Base-by-base conservation (phyloP, 2,888 invertebrate species). In the Drosophila dives region DNA sequence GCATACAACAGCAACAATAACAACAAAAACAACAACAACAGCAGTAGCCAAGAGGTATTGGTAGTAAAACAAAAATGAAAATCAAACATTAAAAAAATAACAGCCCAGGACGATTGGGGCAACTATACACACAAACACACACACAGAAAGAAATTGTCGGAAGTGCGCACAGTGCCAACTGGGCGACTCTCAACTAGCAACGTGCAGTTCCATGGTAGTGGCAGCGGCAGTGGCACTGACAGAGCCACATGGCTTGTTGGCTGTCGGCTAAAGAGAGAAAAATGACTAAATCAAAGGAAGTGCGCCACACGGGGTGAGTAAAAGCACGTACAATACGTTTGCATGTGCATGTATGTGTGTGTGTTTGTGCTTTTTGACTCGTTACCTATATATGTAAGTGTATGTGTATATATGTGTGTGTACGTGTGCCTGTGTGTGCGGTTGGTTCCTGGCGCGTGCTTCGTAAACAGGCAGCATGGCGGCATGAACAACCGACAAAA, bases 271-370 rank as follows among this genome's bases (percentile, higher is more conserved):
- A 84, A 89, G 88, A 90, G 90, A 90, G 90, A 90, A 90, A 90
- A 90, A 91, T 91, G 90, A 90, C 91, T 91, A 91, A 90, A 91
- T 90, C 91, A 90, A 91, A 89, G 90, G 89, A 90, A 90, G 91
- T 90, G 82, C 88, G 88, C 89, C 82, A 85, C 84, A 81, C 80
- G 77, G 86, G 83, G 83, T 80, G 86, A 73, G 86, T 80, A 86
- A 77, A 75, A 85, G 85, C 85, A 85, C 83, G 83, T 83, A 83
- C 85, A 81, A 81, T 83, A 81, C 77, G 80, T 67, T 75, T 61
- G 72, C 68, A 61, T 73, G 61, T 72, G 72, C 29, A 10, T 64
- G 49, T 54, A 49, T 69, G 49, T 54, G 51, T 72, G 48, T 64
- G 40, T 40, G 20, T 64, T 40, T 54, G 55, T 72, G 53, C 63